Evolutionary conservation across 1,140 invertebrate genomes (phyloP).

Genomic region (Atta cephalotes): DNA sequence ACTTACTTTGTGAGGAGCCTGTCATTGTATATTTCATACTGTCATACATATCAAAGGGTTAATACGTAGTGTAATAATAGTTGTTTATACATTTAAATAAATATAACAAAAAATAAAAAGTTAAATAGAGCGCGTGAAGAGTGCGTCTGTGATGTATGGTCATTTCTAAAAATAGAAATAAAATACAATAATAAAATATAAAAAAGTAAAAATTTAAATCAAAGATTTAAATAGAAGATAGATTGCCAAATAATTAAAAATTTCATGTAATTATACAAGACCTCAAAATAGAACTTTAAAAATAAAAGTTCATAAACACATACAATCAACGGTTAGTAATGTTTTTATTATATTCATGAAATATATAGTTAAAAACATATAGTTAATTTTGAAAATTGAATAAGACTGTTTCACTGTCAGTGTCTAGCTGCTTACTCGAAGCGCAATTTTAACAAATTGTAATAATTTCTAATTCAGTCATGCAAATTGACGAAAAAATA

Average conservation of each 20-base stretch:
- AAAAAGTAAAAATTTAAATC: neutral
- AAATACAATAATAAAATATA: neutral
- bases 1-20: no score
- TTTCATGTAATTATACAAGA: neutral
- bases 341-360: neutral
- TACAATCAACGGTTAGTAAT: neutral
- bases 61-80: no score
- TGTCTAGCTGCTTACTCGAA: neutral
- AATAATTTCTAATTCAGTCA: constrained; percentile 20
- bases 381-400: neutral
- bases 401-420: neutral
- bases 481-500: neutral
- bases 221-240: neutral
- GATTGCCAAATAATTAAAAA: neutral
- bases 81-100: no score
- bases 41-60: no score
- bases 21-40: no score
- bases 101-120: no score
- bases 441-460: neutral
- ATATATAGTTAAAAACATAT: neutral
- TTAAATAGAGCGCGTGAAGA: no score
- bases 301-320: neutral
- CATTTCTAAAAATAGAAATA: neutral
- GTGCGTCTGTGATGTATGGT: neutral
- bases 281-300: neutral